Percentiles rank a stretch among this genome's conserved stretches.
phyloP scores from a whole-genome alignment of 2,113 vertebrate genomes.

The Ahaetulla prasina region DNA sequence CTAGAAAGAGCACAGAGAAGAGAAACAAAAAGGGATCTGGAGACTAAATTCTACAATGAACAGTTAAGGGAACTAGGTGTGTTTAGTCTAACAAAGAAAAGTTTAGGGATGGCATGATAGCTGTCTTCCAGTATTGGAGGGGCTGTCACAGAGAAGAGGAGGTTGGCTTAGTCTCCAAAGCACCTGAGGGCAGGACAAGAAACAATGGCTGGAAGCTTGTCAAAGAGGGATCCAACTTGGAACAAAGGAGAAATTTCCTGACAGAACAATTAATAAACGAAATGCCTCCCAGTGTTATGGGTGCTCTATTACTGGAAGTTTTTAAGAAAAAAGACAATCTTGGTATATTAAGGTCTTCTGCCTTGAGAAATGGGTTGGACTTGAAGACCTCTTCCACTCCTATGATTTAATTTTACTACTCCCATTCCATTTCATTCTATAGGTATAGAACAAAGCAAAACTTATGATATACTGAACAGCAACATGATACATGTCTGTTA shows the following conservation, averaged over 20 bases:
- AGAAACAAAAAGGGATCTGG: background rate
- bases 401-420: too few relatives aligned
- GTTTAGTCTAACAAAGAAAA: background rate
- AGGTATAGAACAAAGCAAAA: background rate
- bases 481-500: background rate
- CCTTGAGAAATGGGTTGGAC: too few relatives aligned
- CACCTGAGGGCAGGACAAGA: background rate
- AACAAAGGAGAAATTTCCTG: background rate
- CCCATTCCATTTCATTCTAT: too few relatives aligned
- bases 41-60: too few relatives aligned
- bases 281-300: background rate
- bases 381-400: too few relatives aligned
- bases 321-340: background rate
- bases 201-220: background rate
- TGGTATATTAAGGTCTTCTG: too few relatives aligned
- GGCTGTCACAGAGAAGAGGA: too few relatives aligned
- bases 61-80: background rate
- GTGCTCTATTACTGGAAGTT: background rate
- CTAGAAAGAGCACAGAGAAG: background rate
- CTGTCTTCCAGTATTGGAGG: background rate
- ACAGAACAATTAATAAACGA: background rate
- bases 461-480: background rate
- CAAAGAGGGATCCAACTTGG: background rate
- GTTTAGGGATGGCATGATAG: background rate
- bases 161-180: background rate